A percentile compares a stretch with the other conserved stretches of the same genome.
Evolutionary conservation across 2,797 vertebrate genomes (phyloP).

Genomic region (Megaceryle alcyon): DNA sequence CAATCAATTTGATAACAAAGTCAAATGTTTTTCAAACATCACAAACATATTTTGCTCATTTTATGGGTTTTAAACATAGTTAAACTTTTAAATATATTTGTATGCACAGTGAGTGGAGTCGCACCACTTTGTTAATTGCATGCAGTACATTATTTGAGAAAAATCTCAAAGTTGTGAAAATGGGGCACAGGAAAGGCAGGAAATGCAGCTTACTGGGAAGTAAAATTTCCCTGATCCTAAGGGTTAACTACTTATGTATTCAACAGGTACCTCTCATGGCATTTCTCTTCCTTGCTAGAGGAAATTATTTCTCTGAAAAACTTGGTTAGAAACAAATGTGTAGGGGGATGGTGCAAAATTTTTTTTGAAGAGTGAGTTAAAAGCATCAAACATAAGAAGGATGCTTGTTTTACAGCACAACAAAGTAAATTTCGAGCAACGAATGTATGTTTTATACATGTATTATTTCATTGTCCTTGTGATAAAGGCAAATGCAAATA

Average conservation of each 20-base stretch:
- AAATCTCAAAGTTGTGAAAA: background rate
- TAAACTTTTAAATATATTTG: background rate
- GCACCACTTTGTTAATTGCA: background rate
- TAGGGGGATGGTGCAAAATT: background rate
- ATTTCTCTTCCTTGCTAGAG: background rate
- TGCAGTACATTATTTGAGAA: accelerated
- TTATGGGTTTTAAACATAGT: background rate
- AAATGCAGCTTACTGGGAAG: background rate
- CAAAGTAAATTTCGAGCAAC: background rate
- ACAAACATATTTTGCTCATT: background rate
- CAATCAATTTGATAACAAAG: background rate
- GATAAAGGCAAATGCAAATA: conserved; percentile 1
- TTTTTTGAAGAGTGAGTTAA: background rate
- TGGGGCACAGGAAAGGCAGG: background rate
- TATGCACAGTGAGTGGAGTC: background rate
- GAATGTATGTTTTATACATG: background rate
- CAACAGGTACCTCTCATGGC: background rate
- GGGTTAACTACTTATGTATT: background rate
- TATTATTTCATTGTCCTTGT: background rate
- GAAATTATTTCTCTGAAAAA: background rate
- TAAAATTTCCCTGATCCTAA: background rate
- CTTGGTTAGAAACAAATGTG: background rate
- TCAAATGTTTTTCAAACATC: background rate
- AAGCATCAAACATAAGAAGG: background rate
- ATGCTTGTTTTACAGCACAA: background rate